Evolutionary conservation across 2,797 vertebrate species (phyloP).

Genomic region (Ctenosaura bakeri): DNA sequence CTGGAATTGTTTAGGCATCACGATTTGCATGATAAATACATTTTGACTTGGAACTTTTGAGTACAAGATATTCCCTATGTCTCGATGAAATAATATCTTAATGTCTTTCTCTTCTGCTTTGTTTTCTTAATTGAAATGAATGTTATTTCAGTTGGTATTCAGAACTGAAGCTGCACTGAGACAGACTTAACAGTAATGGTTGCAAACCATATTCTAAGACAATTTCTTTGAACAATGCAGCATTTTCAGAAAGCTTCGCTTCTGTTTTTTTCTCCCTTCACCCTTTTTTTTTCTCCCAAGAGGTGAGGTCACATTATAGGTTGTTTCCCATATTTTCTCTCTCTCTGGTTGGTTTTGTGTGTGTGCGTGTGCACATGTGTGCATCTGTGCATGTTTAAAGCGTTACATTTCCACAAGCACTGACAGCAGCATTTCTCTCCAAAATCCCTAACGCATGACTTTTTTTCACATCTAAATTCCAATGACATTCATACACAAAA

Average conservation of each 20-base stretch:
- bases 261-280: neutral
- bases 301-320: slow-evolving; percentile 16
- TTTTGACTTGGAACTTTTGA: slow-evolving; percentile 43
- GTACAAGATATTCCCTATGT: slow-evolving; percentile 52
- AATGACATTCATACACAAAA: slow-evolving; percentile 35
- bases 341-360: neutral
- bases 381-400: neutral
- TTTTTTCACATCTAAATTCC: slow-evolving; percentile 51
- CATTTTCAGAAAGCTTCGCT: slow-evolving; percentile 9
- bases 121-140: slow-evolving; percentile 64
- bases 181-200: slow-evolving; percentile 26
- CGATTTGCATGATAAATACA: slow-evolving; percentile 40
- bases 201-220: neutral
- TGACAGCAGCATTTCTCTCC: slow-evolving; percentile 26
- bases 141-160: slow-evolving; percentile 24
- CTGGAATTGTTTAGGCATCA: slow-evolving; percentile 42
- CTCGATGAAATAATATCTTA: slow-evolving; percentile 64
- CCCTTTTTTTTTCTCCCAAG: neutral
- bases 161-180: slow-evolving; percentile 13
- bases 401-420: slow-evolving; percentile 5
- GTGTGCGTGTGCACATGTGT: too few species aligned
- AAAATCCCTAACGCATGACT: slow-evolving; percentile 41
- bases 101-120: slow-evolving; percentile 56
- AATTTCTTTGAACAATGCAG: slow-evolving; percentile 23
- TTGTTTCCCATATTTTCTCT: slow-evolving; percentile 33